Evolutionary conservation across 2,113 vertebrate genomes (phyloP), one percentile per base, ranked within the genome.

Genomic region (Psilopogon haemacephalus): DNA sequence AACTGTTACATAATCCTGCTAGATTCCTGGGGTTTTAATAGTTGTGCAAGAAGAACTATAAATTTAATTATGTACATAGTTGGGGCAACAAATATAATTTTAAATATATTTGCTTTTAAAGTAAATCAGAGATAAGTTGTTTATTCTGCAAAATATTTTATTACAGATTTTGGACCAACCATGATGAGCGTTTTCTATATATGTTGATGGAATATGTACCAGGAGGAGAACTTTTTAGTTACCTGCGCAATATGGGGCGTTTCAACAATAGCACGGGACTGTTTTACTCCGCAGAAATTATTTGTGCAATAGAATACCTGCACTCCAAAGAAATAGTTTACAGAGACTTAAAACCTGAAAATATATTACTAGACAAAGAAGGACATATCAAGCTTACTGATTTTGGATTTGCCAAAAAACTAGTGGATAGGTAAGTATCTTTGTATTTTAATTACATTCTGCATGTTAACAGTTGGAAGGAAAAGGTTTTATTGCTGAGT

Each of bases 331-430:
- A 98, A 77, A 98, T 99, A 18, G 99, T 99, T 79, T 99, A 99
- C 97, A 97, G 99, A 67, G 99, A 99, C 97, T 98, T 99, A 91
- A 99, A 99, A 96, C 99, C 99, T 1, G 99, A 99, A 97, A 99
- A 99, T 97, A 99, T 99, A 91, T 97, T 99, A 93, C 97, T 99
- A 96, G 99, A 99, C 95, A 97, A 98, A 26, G 98, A 99, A 75
- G 99, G 99, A 18, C 99, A 99, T 97, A 98, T 99, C 96, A 98
- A 99, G 73, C 98, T 99, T 68, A 99, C 99, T 1, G 99, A 99
- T 97, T 99, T 99, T 30, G 98, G 99, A 95, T 99, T 99, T 55
- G 98, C 99, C 24, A 99, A 99, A 97, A 99, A 99, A 81, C 98
- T 99, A 20, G 98, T 98, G 4, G 99, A 99, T 96, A 98, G 98